Evolutionary conservation across 2,797 vertebrate genomes (phyloP).

Genomic region (Otus scops): DNA sequence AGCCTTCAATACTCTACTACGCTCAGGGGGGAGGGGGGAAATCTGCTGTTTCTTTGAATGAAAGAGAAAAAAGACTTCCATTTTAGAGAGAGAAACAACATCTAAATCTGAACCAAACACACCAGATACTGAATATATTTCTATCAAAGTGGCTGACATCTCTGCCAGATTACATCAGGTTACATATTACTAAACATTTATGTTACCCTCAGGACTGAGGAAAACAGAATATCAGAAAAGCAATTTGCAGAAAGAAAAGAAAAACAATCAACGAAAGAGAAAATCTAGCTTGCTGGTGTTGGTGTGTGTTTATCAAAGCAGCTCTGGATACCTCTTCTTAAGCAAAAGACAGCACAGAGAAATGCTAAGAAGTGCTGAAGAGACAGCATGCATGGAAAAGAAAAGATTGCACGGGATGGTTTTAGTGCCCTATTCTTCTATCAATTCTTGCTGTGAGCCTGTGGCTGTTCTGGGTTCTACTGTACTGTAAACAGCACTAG

Average conservation of each 20-base stretch:
- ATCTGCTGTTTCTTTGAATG: neutral
- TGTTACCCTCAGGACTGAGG: neutral
- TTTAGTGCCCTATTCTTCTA: neutral
- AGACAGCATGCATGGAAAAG: neutral
- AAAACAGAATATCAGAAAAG: neutral
- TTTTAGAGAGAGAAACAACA: neutral
- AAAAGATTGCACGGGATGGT: too few relatives aligned
- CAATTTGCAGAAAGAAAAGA: neutral
- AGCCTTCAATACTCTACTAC: neutral
- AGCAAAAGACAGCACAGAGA: neutral
- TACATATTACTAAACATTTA: neutral
- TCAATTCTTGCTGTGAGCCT: neutral
- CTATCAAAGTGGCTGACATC: neutral
- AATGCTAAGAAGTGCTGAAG: neutral
- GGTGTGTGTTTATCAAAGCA: neutral
- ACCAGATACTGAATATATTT: neutral
- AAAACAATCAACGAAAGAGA: neutral
- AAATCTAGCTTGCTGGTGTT: neutral
- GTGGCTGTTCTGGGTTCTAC: neutral
- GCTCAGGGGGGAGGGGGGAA: rapidly evolving
- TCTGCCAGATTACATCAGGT: neutral
- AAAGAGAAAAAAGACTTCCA: neutral
- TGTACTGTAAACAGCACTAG: neutral
- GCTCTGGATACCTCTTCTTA: neutral
- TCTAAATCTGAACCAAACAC: neutral